Evolutionary conservation across 2,888 invertebrate species (phyloP).

Genomic region (Eremobia ochroleuca): DNA sequence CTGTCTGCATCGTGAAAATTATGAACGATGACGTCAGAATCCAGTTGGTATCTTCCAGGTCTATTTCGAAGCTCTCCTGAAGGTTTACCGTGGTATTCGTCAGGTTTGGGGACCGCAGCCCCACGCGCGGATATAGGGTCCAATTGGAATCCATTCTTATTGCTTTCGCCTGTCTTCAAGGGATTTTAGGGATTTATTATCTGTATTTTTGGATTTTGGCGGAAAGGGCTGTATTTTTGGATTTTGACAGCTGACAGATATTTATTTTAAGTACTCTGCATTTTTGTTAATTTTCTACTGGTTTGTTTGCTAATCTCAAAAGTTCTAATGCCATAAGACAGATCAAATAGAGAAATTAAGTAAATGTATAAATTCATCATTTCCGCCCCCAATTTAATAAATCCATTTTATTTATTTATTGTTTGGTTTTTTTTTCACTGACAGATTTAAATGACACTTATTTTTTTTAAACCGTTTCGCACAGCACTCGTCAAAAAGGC

Average conservation of each 20-base stretch:
- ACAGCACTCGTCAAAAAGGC: constrained; percentile 28
- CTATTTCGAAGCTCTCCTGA: constrained; percentile 93
- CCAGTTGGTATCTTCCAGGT: constrained; percentile 96
- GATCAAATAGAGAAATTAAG: constrained; percentile 4
- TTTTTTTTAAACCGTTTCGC: constrained; percentile 2
- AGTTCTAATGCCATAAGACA: neutral
- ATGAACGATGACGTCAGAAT: constrained; percentile 92
- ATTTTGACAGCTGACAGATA: neutral
- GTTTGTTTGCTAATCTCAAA: neutral
- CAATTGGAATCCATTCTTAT: constrained; percentile 81
- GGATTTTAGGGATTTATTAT: constrained; percentile 5
- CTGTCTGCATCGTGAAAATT: constrained; percentile 98
- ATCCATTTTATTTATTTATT: constrained; percentile 24
- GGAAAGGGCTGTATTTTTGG: constrained; percentile 45
- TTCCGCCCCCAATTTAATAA: neutral
- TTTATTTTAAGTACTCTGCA: constrained; percentile 1
- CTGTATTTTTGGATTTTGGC: constrained; percentile 39
- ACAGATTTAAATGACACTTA: neutral
- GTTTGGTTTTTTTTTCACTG: constrained; percentile 17
- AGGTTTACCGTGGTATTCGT: constrained; percentile 86
- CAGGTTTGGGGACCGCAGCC: constrained; percentile 82
- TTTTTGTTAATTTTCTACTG: constrained; percentile 19
- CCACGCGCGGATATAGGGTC: constrained; percentile 75
- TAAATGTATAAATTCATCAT: constrained; percentile 30
- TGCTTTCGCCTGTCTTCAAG: neutral